phyloP scores from a whole-genome alignment of 2,113 vertebrate genomes.

The Antigone vipio region DNA sequence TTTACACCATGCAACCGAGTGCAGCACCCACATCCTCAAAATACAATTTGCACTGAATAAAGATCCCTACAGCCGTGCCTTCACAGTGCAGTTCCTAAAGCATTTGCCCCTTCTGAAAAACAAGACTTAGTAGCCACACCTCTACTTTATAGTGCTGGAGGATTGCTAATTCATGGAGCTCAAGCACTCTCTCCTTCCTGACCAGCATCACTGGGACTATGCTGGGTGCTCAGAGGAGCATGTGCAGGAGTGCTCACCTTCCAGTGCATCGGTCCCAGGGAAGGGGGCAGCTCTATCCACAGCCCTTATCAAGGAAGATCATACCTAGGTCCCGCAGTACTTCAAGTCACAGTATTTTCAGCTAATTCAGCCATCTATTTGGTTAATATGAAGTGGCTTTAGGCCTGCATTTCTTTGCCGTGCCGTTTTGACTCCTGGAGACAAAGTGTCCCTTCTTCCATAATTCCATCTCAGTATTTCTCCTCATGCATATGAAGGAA shows the following conservation, averaged over 20 bases:
- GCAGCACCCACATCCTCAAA: neutral
- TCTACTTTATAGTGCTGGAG: neutral
- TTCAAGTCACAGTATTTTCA: neutral
- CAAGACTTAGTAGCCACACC: neutral
- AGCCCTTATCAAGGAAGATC: neutral
- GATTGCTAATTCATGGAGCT: neutral
- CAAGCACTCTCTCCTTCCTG: neutral
- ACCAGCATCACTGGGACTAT: neutral
- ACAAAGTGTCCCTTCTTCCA: neutral
- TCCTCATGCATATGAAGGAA: neutral
- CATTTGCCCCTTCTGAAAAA: neutral
- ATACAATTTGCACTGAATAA: neutral
- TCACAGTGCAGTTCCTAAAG: neutral
- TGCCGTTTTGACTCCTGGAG: neutral
- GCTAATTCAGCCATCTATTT: neutral
- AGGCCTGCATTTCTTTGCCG: neutral
- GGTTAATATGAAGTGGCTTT: neutral
- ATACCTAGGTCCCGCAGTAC: rapidly evolving
- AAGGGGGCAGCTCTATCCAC: neutral
- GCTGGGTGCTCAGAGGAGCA: neutral
- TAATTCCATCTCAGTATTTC: neutral
- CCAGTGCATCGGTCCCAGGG: neutral
- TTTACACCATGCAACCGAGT: rapidly evolving
- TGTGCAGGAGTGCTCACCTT: neutral
- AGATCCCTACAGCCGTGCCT: neutral